These are phyloP conservation scores for Lypha dubia DNA, from an alignment of 2,888 invertebrate species.

Conservation along the genomic window DNA sequence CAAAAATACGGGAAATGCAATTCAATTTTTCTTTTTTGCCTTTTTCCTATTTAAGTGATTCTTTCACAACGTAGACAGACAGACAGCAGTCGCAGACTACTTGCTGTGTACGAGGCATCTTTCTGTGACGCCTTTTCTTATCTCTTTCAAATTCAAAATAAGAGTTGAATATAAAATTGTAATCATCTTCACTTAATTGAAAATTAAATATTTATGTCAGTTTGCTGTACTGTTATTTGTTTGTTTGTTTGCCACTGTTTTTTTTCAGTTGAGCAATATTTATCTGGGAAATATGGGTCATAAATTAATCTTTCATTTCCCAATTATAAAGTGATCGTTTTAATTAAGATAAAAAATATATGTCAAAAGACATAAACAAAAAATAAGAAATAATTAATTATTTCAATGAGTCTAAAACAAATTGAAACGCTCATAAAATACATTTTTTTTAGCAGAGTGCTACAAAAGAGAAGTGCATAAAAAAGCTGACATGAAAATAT, in stretches of 20 bases:
- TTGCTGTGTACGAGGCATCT: background rate
- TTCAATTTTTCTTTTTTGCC: background rate
- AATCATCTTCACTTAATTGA: slow-evolving; percentile 43
- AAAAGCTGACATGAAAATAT: no score
- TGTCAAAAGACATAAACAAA: slow-evolving; percentile 39
- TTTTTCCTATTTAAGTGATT: background rate
- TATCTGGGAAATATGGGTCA: slow-evolving; percentile 59
- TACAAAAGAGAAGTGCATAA: no score
- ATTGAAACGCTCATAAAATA: slow-evolving; percentile 2
- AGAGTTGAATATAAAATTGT: slow-evolving; percentile 27
- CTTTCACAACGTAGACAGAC: slow-evolving; percentile 15
- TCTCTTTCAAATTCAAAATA: slow-evolving; percentile 30
- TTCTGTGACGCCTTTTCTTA: slow-evolving; percentile 27
- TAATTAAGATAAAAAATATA: slow-evolving; percentile 58
- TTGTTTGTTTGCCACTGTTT: background rate
- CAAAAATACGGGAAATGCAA: slow-evolving; percentile 27
- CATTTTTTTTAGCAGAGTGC: no score
- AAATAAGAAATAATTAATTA: slow-evolving; percentile 42
- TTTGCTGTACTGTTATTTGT: slow-evolving; percentile 3
- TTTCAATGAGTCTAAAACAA: slow-evolving; percentile 23
- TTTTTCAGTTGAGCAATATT: background rate
- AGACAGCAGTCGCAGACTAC: no score
- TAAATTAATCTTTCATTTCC: slow-evolving; percentile 64
- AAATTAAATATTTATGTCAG: slow-evolving; percentile 48
- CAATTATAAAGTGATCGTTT: slow-evolving; percentile 63